Conservation (phyloP, 2,797 vertebrate species). For the Myoxocephalus aenaeus region DNA sequence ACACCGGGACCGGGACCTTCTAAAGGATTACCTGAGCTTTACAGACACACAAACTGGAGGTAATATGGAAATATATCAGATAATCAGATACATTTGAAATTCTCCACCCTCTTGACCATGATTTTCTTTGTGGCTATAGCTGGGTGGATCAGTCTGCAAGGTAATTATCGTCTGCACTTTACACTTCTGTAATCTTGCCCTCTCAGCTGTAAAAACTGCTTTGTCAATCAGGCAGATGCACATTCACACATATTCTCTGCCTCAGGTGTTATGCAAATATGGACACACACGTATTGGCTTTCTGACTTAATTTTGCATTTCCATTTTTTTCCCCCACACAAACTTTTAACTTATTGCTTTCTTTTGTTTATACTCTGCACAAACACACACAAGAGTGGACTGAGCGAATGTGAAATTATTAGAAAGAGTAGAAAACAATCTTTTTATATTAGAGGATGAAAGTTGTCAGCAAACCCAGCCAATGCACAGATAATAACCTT, state of each 20-base stretch:
- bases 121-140: neutral
- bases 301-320: neutral
- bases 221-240: neutral
- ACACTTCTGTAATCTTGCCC: neutral
- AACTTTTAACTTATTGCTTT: constrained; percentile 1
- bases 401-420: constrained; percentile 10
- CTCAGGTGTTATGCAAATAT: neutral
- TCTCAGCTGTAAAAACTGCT: neutral
- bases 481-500: neutral
- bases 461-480: constrained; percentile 8
- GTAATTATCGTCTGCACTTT: neutral
- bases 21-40: neutral
- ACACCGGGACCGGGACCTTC: neutral
- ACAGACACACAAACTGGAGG: neutral
- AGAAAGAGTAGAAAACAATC: constrained; percentile 1
- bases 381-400: constrained; percentile 22
- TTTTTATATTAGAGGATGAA: neutral
- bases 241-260: neutral
- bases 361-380: constrained; percentile 17
- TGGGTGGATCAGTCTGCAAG: neutral
- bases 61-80: neutral
- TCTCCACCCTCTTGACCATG: too few species aligned
- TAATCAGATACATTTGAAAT: neutral
- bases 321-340: neutral
- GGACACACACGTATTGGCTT: neutral